phyloP scores from a whole-genome alignment of 2,113 vertebrate genomes.

The Dasyornis broadbenti region DNA sequence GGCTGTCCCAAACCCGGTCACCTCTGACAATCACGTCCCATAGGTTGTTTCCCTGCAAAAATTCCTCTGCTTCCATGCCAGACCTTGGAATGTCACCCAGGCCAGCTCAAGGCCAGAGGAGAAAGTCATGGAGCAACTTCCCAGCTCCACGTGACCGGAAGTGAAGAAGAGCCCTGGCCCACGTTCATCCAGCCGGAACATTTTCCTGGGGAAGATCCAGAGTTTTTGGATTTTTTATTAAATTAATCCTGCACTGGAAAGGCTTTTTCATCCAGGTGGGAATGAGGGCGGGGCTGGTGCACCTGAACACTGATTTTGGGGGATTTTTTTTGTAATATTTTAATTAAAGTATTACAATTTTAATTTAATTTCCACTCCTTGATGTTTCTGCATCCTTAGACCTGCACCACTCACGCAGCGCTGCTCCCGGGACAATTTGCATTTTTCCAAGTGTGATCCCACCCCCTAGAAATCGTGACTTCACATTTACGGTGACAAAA shows the following conservation, averaged over 20 bases:
- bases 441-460: slow-evolving; percentile 18
- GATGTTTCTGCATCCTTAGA: not conserved
- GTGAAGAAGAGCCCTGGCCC: not conserved
- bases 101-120: not conserved
- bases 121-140: not conserved
- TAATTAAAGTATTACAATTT: not conserved
- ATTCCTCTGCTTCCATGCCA: not conserved
- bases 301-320: not conserved
- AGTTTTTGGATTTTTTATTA: not conserved
- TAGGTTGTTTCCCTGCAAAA: not conserved
- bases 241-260: not conserved
- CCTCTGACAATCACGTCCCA: not conserved
- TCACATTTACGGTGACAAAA: not conserved
- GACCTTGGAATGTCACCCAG: not conserved
- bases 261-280: not conserved
- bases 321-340: not conserved
- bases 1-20: not conserved
- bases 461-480: not conserved
- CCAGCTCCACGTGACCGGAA: not conserved
- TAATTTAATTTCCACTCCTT: not conserved
- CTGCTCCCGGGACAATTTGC: not conserved
- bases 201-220: not conserved
- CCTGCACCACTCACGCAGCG: not conserved
- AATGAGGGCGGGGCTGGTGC: not conserved
- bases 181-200: not conserved